Base-by-base conservation (phyloP, 2,113 vertebrate genomes). In the Thymallus thymallus region DNA sequence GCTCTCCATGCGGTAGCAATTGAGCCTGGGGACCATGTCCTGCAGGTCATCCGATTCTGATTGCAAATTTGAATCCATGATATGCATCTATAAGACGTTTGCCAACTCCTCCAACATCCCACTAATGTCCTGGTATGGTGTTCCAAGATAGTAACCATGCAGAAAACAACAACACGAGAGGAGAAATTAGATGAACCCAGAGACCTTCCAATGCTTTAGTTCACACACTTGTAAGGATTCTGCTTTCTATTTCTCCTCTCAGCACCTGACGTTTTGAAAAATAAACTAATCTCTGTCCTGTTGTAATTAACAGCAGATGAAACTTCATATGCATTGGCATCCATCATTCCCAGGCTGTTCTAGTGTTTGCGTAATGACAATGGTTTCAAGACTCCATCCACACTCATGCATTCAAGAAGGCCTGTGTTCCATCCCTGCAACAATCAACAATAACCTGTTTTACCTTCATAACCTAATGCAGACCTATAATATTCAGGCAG, bases 251-350 rank as follows among this genome's bases (percentile, higher is more conserved):
- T 35, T 35, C 6, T 6, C 6, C 32, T 35, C 32, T 35, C 32
- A 48, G 45, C 67, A 26, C 14, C 32, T 68, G 1, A 23, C 7
- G 26, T 67, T 67, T 58, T 58, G 4, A 32, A 14, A 76, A 71
- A n/a, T 6, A 58, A 81, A 66, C 1, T 1, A 32, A 26, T 80
- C 55, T 68, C 46, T 63, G 0, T 1, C 55, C 26, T 0, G 0
- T 18, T 10, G n/a, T 60, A 63, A 80, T 72, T 22, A 64, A 29
- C 3, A 10, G 14, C 71, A 84, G 69, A 71, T 69, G 30, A 73
- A 61, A 32, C 71, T 10, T n/a, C 71, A 29, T 24, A 1, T 32
- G 62, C 6, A 30, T 23, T 30, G 63, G 48, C 2, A 1, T 80
- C 67, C 1, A 2, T 71, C 62, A 55, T 14, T 20, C 51, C 16